phyloP scores from a whole-genome alignment of 1,140 invertebrate genomes.

The Scaptomyza hsui region DNA sequence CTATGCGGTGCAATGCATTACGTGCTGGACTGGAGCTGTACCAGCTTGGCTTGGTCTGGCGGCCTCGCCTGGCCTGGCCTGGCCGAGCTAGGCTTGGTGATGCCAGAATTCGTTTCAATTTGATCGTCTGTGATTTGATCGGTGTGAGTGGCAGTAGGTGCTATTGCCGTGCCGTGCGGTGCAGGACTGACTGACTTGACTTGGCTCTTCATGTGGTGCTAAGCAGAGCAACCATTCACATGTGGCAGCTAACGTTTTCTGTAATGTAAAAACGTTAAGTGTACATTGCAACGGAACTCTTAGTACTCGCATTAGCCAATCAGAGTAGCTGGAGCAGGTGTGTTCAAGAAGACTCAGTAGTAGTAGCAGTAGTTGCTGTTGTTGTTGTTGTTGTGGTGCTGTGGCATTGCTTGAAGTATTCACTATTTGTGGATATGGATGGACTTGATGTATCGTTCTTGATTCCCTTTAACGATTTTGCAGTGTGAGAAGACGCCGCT shows the following conservation, averaged over 20 bases:
- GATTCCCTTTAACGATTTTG: slow-evolving; percentile 80
- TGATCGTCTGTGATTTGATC: background rate
- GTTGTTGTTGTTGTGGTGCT: slow-evolving; percentile 54
- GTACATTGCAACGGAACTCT: slow-evolving; percentile 32
- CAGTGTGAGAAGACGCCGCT: slow-evolving; percentile 32
- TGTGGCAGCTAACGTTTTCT: slow-evolving; percentile 51
- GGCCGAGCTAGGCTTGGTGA: slow-evolving; percentile 3
- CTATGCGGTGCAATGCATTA: slow-evolving; percentile 79
- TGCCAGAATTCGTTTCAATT: background rate
- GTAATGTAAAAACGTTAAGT: slow-evolving; percentile 66
- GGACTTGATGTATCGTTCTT: slow-evolving; percentile 80
- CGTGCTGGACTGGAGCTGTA: slow-evolving; percentile 40
- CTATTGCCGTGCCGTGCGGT: background rate
- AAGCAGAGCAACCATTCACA: slow-evolving; percentile 14
- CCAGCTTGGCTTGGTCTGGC: slow-evolving; percentile 17
- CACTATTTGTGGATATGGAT: slow-evolving; percentile 53
- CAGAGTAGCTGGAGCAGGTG: background rate
- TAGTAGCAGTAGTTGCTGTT: slow-evolving; percentile 11
- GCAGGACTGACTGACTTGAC: background rate
- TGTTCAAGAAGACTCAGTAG: background rate
- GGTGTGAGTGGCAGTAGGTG: background rate
- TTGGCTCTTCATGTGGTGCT: background rate
- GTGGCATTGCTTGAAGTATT: slow-evolving; percentile 23
- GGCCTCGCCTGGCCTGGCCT: slow-evolving; percentile 12
- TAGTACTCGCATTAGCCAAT: slow-evolving; percentile 15